Percentiles rank a stretch among this genome's conserved stretches.
These are phyloP conservation scores for Trichosurus vulpecula DNA, from an alignment of 2,797 vertebrate genomes.

Conservation along the genomic window DNA sequence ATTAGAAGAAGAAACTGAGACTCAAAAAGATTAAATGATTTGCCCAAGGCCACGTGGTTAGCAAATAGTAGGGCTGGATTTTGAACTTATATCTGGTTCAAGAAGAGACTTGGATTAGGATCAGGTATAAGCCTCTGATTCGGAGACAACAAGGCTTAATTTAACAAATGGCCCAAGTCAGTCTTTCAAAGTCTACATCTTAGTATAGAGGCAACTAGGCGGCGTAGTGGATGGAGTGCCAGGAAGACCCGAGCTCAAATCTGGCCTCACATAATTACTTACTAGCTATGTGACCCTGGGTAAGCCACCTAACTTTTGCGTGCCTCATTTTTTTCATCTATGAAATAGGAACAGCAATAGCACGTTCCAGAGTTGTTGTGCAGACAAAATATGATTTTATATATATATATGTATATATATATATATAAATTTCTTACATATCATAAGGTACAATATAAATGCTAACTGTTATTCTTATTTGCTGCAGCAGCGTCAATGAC, in stretches of 20 bases:
- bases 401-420: too few species aligned
- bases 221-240: neutral
- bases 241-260: neutral
- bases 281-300: neutral
- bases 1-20: neutral
- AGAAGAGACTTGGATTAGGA: neutral
- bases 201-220: neutral
- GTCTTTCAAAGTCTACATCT: neutral
- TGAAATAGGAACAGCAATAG: too few species aligned
- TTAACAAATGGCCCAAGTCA: neutral
- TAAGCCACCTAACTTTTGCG: too few species aligned
- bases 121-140: neutral
- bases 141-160: neutral
- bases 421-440: too few species aligned
- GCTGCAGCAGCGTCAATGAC: too few species aligned
- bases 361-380: too few species aligned
- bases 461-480: too few species aligned
- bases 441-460: too few species aligned
- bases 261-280: neutral
- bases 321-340: too few species aligned
- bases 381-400: too few species aligned
- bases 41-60: neutral
- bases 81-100: neutral
- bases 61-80: neutral
- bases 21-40: neutral